Percentiles rank a stretch among this genome's conserved stretches.
These are phyloP conservation scores for Menidia menidia DNA, from an alignment of 2,797 vertebrate genomes.

Conservation along the genomic window DNA sequence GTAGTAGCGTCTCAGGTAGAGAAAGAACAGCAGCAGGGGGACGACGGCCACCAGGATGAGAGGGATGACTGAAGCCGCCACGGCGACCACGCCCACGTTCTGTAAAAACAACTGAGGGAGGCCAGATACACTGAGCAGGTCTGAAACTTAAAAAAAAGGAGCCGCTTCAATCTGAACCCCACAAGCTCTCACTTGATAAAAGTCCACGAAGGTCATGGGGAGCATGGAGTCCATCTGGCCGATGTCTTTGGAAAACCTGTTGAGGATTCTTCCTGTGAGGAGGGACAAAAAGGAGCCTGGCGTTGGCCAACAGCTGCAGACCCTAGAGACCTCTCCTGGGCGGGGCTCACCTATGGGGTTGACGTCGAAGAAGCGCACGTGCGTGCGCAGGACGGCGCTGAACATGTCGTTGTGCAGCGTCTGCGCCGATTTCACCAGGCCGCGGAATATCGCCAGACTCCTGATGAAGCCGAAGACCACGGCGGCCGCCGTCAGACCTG, in stretches of 20 bases:
- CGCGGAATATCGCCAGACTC: constrained; percentile 84
- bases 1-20: constrained; percentile 86
- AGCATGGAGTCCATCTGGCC: constrained; percentile 90
- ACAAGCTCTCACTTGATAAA: constrained; percentile 84
- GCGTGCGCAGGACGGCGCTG: constrained; percentile 73
- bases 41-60: constrained; percentile 88
- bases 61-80: constrained; percentile 87
- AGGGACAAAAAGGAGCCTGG: background rate
- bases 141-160: too few relatives aligned
- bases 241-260: constrained; percentile 94
- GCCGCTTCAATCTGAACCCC: background rate
- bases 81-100: constrained; percentile 84
- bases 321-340: background rate
- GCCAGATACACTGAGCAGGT: background rate
- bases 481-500: constrained; percentile 88
- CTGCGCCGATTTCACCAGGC: constrained; percentile 88
- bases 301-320: background rate
- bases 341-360: constrained; percentile 81
- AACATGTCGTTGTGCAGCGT: constrained; percentile 87
- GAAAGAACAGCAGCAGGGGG: constrained; percentile 84
- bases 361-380: constrained; percentile 81
- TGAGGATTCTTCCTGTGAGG: constrained; percentile 70
- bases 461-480: constrained; percentile 87
- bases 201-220: constrained; percentile 89
- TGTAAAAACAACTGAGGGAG: constrained; percentile 85